Evolutionary conservation across 2,113 vertebrate genomes (phyloP).

Genomic region (Ploceus nigricollis): DNA sequence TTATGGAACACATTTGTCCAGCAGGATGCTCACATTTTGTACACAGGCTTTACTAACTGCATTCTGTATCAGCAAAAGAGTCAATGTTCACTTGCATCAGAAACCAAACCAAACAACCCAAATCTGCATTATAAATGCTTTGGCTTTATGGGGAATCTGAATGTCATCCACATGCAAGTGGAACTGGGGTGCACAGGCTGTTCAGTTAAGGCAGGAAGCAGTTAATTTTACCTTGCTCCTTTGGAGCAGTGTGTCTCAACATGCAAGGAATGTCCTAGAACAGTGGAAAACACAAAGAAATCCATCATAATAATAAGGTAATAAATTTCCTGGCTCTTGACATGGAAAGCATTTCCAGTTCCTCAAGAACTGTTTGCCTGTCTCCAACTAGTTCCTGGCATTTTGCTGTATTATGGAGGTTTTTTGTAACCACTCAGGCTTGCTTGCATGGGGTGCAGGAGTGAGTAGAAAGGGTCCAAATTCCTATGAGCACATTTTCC

Average conservation of each 20-base stretch:
- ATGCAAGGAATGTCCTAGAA: not conserved
- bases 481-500: not conserved
- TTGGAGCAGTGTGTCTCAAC: not conserved
- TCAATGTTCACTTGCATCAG: not conserved
- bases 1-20: not conserved
- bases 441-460: not conserved
- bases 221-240: not conserved
- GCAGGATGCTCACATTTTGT: fast-evolving
- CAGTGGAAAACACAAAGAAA: not conserved
- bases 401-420: not conserved
- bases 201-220: not conserved
- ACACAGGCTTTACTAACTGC: not conserved
- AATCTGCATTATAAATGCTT: not conserved
- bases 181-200: not conserved
- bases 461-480: not conserved
- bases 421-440: not conserved
- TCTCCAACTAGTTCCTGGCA: not conserved
- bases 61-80: not conserved
- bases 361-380: not conserved
- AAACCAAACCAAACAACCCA: not conserved
- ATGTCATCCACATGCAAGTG: not conserved
- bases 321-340: not conserved
- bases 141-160: not conserved
- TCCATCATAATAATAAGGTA: not conserved
- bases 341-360: not conserved